Evolutionary conservation across 1,140 invertebrate genomes (phyloP), one percentile per base, ranked within the genome.

Genomic region (Musca domestica): DNA sequence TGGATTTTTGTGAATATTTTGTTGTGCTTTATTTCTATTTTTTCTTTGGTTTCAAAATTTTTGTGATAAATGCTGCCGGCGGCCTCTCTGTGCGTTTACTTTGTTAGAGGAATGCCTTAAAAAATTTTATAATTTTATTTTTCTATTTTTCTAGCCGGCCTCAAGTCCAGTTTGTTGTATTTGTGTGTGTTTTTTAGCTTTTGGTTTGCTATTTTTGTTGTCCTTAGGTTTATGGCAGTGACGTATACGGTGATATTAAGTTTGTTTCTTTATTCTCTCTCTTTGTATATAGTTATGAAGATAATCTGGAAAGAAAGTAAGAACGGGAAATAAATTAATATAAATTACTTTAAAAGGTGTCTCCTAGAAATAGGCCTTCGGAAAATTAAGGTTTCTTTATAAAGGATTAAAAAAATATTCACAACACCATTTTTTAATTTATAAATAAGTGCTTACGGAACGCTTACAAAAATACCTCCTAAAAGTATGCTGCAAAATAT

Each of bases 181-280:
- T 56, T 3, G 10, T 56, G 14, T 54, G 25, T 49, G 9, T 49
- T 49, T 49, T 49, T 15, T 49, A 14, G 15, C 27, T 27, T 58
- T 6, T 25, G n/a, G 27, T 30, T 9, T 30, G 3, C 27, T 58
- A 30, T 58, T 58, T 10, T 52, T 52, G 9, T 54, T 14, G 25
- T 30, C 54, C 54, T 58, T 58, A 58, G n/a, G 25, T 61, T 61
- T 61, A 61, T 61, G 56, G 56, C 56, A 61, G 56, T 61, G 56
- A 61, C 56, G 56, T 61, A 61, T 61, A 61, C 56, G 30, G 56
- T 61, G 56, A 61, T 61, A 61, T 34, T 1, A 41, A 61, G 7
- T 61, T 58, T 27, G 25, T 61, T 51, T 51, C 20, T 51, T 41
- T 41, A 41, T 41, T 41, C 4, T 41, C 34, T 41, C 34, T 41